phyloP scores from a whole-genome alignment of 2,888 invertebrate genomes.

The Apodemia mormo region DNA sequence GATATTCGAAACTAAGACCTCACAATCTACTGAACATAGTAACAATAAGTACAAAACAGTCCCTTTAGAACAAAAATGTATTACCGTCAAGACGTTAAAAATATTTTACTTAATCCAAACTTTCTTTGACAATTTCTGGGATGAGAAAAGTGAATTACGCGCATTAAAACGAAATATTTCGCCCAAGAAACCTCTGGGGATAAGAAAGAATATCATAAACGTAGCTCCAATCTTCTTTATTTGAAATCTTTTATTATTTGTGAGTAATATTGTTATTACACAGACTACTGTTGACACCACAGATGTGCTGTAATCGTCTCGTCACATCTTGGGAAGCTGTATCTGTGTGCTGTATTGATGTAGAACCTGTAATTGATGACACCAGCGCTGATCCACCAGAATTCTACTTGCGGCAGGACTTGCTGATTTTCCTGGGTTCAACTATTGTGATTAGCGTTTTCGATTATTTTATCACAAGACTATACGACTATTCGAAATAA shows the following conservation, averaged over 20 bases:
- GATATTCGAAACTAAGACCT: no score
- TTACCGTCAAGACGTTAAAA: background rate
- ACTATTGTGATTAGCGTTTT: no score
- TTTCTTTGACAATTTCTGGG: background rate
- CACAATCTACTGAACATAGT: no score
- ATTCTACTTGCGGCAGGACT: no score
- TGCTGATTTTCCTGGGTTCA: no score
- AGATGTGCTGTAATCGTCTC: no score
- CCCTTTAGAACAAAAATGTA: background rate
- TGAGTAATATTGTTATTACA: background rate
- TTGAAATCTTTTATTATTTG: background rate
- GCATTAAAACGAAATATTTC: conserved; percentile 4
- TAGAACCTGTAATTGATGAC: no score
- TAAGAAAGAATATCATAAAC: background rate
- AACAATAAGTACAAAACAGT: background rate
- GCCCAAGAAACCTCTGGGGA: background rate
- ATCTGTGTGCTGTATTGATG: no score
- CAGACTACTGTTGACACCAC: background rate
- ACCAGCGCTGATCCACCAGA: no score
- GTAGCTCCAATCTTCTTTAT: background rate
- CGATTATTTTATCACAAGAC: no score
- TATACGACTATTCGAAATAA: no score
- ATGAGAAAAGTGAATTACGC: conserved; percentile 9
- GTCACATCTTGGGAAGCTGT: no score
- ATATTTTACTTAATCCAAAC: background rate